phyloP scores from a whole-genome alignment of 30 jellyfish, hydroid and myxozoan species.

The Sanderia malayensis region DNA sequence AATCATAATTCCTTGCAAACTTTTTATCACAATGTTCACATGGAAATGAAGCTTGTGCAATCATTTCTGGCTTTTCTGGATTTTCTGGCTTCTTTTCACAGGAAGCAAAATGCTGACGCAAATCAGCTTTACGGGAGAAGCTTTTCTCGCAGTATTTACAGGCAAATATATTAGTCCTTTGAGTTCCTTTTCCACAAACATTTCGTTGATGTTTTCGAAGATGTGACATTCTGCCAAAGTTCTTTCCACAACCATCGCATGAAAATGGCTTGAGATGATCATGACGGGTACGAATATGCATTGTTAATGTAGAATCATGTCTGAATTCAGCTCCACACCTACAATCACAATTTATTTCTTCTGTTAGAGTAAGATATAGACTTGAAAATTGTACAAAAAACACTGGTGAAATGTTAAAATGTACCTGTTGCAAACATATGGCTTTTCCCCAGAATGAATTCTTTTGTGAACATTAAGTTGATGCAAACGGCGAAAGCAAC shows the following conservation, averaged over 20 bases:
- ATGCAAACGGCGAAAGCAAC: conserved; percentile 94
- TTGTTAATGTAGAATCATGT: conserved; percentile 96
- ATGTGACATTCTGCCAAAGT: conserved; percentile 98
- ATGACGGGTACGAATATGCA: conserved; percentile 99
- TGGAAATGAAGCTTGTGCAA: conserved; percentile 57
- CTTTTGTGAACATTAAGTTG: conserved; percentile 94
- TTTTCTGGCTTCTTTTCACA: conserved; percentile 95
- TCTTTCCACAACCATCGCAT: conserved; percentile 96
- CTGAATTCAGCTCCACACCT: conserved; percentile 98
- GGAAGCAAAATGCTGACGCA: conserved; percentile 66
- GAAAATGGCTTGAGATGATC: conserved; percentile 97
- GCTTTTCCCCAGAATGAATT: conserved; percentile 99
- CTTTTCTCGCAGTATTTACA: conserved; percentile 87
- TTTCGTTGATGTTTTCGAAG: conserved; percentile 96
- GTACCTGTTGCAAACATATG: conserved; percentile 98
- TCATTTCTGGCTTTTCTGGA: conserved; percentile 57
- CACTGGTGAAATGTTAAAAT: too few species aligned
- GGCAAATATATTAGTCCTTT: conserved; percentile 55
- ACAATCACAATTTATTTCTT: too few species aligned
- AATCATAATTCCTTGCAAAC: conserved; percentile 83
- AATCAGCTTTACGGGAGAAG: conserved; percentile 76
- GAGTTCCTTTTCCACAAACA: conserved; percentile 89
- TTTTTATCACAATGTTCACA: conserved; percentile 95
- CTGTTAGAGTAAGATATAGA: too few species aligned
- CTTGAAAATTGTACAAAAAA: too few species aligned